Evolutionary conservation across 35 echinoderm and acorn worm species (phyloP).

Genomic region (Diadema setosum): DNA sequence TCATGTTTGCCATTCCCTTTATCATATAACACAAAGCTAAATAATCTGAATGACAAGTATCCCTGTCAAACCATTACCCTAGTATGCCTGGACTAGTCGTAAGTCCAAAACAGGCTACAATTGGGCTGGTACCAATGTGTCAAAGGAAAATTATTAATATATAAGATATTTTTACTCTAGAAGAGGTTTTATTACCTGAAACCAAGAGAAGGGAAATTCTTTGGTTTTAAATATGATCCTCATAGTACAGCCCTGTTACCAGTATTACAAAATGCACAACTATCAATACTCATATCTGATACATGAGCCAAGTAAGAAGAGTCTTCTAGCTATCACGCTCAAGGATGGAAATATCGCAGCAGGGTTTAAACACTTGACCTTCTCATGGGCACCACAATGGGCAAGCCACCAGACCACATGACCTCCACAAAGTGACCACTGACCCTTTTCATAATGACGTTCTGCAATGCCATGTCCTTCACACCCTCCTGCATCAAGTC

Average conservation of each 20-base stretch:
- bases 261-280: neutral
- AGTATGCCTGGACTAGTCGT: too few species aligned
- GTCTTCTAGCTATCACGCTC: neutral
- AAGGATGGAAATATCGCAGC: neutral
- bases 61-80: too few species aligned
- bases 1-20: too few species aligned
- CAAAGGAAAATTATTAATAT: too few species aligned
- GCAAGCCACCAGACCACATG: neutral
- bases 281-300: neutral
- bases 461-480: conserved; percentile 97
- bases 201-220: too few species aligned
- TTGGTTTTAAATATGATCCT: too few species aligned
- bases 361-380: neutral
- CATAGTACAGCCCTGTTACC: neutral
- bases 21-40: too few species aligned
- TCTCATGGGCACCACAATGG: neutral
- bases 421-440: neutral
- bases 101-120: too few species aligned
- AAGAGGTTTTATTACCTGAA: too few species aligned
- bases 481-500: conserved; percentile 79
- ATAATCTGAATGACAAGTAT: too few species aligned
- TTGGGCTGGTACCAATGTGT: too few species aligned
- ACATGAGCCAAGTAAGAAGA: neutral
- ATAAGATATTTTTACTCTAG: too few species aligned
- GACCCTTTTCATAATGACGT: conserved; percentile 95